phyloP scores from a whole-genome alignment of 1,140 invertebrate species.

The Akabosia matsudoensis region DNA sequence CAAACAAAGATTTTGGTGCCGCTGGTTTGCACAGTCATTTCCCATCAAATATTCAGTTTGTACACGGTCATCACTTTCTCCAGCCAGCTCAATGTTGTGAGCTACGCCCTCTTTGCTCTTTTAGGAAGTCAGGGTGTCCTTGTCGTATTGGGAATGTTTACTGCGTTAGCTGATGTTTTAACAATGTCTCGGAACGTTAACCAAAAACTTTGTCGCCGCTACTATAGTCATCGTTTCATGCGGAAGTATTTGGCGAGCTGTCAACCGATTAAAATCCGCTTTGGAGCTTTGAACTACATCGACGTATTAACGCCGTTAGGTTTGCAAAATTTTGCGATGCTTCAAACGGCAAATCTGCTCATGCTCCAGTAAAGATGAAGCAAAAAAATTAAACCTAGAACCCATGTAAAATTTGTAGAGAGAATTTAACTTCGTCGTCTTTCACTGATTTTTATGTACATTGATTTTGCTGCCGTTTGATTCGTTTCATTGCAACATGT shows the following conservation, averaged over 20 bases:
- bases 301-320: background rate
- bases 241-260: background rate
- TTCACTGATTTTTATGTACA: no score
- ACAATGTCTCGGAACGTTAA: background rate
- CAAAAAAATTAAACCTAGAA: no score
- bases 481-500: no score
- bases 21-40: background rate
- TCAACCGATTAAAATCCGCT: background rate
- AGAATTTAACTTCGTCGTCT: no score
- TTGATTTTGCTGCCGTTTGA: no score
- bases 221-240: background rate
- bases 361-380: background rate
- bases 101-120: background rate
- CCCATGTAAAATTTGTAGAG: no score
- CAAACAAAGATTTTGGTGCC: background rate
- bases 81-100: background rate
- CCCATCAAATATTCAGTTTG: background rate
- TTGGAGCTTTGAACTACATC: background rate
- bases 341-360: background rate
- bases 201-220: background rate
- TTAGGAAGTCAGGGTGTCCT: background rate
- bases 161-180: background rate
- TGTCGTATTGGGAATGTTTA: constrained; percentile 4
- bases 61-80: background rate
- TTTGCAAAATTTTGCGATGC: background rate